Base-by-base conservation (phyloP, 1,140 invertebrate genomes). In the Phymorhynchus buccinoides region DNA sequence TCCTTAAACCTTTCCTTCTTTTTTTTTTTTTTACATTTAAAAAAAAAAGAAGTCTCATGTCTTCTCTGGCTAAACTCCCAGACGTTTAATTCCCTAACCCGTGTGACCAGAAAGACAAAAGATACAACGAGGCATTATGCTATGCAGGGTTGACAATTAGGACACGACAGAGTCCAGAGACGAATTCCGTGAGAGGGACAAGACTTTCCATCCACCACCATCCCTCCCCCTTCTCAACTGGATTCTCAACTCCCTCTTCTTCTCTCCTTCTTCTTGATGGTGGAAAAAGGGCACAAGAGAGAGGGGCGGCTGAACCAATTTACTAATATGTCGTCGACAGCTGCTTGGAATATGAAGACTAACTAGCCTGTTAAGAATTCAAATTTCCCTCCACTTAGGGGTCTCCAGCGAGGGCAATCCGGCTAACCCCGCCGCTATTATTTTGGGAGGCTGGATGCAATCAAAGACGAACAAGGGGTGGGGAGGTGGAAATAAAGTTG, bases 361-460 rank as follows among this genome's bases (percentile, higher is more conserved):
- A 79, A 79, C 77, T 79, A 79, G 27, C 77, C 44, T 79, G 77
- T 52, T 52, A 79, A 79, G 77, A 79, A 79, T 79, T 79, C 77
- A 79, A 79, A 79, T 79, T 79, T 79, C 44, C 41, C 39, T 30
- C 75, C 39, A 48, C 39, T 56, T 52, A 35, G 77, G 77, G 42
- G 75, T 78, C 75, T 41, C 37, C 22, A 42, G 75, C 14, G 4
- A n/a, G 41, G 27, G 77, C 7, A 32, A 52, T 52, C 16, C 30
- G n/a, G n/a, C n/a, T n/a, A n/a, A n/a, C n/a, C 42, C 27, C 41
- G 22, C 3, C 2, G 42, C 42, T 79, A 79, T 79, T 79, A 79
- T 79, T 79, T 79, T 79, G 48, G 14, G 14, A 7, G 18, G 75
- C 16, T 37, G 75, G 75, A 78, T n/a, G 75, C 37, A 78, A 42